Evolutionary conservation across 2,113 vertebrate species (phyloP).

Genomic region (Neofelis nebulosa): DNA sequence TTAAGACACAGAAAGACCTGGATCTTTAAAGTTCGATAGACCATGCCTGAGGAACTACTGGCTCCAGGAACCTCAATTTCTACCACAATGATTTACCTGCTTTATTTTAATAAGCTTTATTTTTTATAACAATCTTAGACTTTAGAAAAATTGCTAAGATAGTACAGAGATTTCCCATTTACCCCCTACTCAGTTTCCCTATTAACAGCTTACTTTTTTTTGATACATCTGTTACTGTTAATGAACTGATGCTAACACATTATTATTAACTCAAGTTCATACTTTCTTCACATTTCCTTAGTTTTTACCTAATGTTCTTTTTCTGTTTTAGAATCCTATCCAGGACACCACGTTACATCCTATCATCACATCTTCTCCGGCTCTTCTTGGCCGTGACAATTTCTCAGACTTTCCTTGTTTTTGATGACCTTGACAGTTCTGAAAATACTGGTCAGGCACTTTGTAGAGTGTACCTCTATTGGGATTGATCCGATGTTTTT

Average conservation of each 20-base stretch:
- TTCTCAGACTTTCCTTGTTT: neutral
- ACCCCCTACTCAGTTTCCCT: neutral
- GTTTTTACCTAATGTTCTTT: neutral
- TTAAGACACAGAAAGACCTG: neutral
- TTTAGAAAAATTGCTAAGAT: slow-evolving; percentile 10
- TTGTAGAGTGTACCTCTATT: too few species aligned
- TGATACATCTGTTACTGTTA: neutral
- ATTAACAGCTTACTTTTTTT: neutral
- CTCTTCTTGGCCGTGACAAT: neutral
- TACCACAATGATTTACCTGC: neutral
- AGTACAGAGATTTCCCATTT: neutral
- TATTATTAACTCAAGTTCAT: neutral
- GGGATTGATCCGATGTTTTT: neutral
- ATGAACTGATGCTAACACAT: neutral
- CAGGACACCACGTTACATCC: neutral
- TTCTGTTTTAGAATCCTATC: neutral
- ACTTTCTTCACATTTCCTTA: neutral
- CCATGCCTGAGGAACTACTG: neutral
- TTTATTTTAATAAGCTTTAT: neutral
- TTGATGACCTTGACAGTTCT: too few species aligned
- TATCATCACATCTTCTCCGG: neutral
- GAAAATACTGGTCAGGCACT: too few species aligned
- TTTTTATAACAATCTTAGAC: neutral
- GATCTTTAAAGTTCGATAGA: neutral
- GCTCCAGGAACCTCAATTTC: neutral